phyloP scores from a whole-genome alignment of 2,113 vertebrate genomes.

The Sander vitreus region DNA sequence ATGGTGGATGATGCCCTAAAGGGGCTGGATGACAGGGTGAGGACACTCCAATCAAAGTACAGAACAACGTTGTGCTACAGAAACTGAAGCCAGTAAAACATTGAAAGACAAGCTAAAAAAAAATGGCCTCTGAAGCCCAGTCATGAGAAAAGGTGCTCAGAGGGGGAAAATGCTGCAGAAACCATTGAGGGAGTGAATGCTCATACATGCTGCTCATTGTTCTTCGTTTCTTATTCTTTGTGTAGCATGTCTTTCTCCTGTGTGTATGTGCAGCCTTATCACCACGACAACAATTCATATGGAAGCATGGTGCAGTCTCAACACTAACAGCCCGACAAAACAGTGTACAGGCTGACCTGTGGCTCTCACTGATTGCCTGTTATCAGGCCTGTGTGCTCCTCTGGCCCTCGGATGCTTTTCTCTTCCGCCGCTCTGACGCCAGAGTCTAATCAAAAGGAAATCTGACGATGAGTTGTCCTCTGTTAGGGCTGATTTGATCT shows the following conservation, averaged over 20 bases:
- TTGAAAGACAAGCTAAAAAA: conserved; percentile 28
- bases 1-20: neutral
- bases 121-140: neutral
- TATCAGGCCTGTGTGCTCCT: conserved; percentile 21
- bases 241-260: neutral
- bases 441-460: conserved; percentile 54
- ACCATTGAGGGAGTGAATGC: neutral
- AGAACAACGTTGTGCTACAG: conserved; percentile 12
- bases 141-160: neutral
- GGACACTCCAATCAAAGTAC: neutral
- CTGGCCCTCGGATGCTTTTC: neutral
- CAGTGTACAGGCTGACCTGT: conserved; percentile 15
- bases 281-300: conserved; percentile 16
- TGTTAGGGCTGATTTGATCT: conserved; percentile 53
- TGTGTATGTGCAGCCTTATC: conserved; percentile 22
- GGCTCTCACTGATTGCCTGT: conserved; percentile 33
- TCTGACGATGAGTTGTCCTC: conserved; percentile 52
- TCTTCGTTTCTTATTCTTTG: neutral
- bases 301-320: neutral
- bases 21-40: neutral
- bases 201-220: conserved; percentile 10
- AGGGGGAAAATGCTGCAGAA: neutral
- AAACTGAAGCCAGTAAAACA: conserved; percentile 10
- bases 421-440: neutral
- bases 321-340: conserved; percentile 13